A percentile compares a stretch with the other conserved stretches of the same genome.
Conservation (phyloP, 2,888 invertebrate species). For the Formica aserva region DNA sequence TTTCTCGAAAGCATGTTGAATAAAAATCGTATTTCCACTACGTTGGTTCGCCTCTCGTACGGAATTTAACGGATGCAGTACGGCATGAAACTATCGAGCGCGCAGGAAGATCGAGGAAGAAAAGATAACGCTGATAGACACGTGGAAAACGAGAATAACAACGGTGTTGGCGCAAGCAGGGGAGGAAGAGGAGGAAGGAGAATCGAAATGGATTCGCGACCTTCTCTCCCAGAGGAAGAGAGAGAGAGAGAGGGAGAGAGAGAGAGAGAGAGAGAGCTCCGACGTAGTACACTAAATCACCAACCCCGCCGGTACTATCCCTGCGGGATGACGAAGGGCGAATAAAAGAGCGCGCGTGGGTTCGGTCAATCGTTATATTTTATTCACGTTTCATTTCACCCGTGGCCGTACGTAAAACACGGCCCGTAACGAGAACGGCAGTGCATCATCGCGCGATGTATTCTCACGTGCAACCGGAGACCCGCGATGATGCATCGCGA, state of each 20-base stretch:
- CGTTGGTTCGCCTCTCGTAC: slow-evolving; percentile 10
- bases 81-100: slow-evolving; percentile 10
- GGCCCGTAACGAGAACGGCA: slow-evolving; percentile 5
- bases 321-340: slow-evolving; percentile 54
- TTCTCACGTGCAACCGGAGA: neutral
- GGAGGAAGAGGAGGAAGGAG: slow-evolving; percentile 12
- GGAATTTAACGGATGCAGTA: neutral
- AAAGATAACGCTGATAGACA: slow-evolving; percentile 49
- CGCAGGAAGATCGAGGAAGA: slow-evolving; percentile 27
- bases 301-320: slow-evolving; percentile 48
- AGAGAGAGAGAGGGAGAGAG: no score
- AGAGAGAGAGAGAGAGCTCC: slow-evolving; percentile 40
- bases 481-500: neutral
- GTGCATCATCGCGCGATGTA: slow-evolving; percentile 10
- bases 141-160: slow-evolving; percentile 39
- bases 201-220: slow-evolving; percentile 63
- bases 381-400: slow-evolving; percentile 79
- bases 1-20: slow-evolving; percentile 1
- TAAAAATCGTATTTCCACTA: slow-evolving; percentile 17
- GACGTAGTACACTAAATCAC: slow-evolving; percentile 76
- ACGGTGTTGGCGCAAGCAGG: neutral
- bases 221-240: slow-evolving; percentile 59
- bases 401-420: slow-evolving; percentile 36
- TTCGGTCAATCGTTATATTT: slow-evolving; percentile 76
- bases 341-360: slow-evolving; percentile 6